Conservation (phyloP, 2,113 vertebrate species). For the Grammomys dolichurus region DNA sequence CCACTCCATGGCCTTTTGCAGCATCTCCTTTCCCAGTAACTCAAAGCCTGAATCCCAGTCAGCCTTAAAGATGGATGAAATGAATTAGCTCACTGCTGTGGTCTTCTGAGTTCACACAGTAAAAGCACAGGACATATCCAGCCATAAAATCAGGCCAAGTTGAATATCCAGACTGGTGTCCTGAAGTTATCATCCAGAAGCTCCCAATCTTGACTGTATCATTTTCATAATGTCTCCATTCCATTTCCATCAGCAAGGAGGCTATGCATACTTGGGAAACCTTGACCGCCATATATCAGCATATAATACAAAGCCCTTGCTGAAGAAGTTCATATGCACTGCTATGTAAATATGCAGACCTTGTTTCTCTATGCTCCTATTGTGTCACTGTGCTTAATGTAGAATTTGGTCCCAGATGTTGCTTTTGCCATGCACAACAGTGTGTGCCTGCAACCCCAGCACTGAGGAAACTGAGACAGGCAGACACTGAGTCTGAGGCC, state of each 20-base stretch:
- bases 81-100: background rate
- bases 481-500: background rate
- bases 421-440: background rate
- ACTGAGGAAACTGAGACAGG: background rate
- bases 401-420: background rate
- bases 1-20: background rate
- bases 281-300: background rate
- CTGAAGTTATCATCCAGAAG: slow-evolving; percentile 14
- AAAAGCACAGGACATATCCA: background rate
- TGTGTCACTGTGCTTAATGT: background rate
- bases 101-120: background rate
- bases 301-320: background rate
- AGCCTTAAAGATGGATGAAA: background rate
- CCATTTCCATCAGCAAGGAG: background rate
- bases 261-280: background rate
- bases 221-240: background rate
- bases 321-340: background rate
- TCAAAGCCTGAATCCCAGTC: background rate
- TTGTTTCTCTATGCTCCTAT: background rate
- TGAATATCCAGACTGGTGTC: background rate
- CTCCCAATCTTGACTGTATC: background rate
- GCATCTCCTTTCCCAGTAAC: background rate
- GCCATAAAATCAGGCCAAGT: background rate
- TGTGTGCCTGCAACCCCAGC: background rate
- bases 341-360: background rate